phyloP scores from a whole-genome alignment of 2,888 invertebrate genomes.

The Buathra laborator region DNA sequence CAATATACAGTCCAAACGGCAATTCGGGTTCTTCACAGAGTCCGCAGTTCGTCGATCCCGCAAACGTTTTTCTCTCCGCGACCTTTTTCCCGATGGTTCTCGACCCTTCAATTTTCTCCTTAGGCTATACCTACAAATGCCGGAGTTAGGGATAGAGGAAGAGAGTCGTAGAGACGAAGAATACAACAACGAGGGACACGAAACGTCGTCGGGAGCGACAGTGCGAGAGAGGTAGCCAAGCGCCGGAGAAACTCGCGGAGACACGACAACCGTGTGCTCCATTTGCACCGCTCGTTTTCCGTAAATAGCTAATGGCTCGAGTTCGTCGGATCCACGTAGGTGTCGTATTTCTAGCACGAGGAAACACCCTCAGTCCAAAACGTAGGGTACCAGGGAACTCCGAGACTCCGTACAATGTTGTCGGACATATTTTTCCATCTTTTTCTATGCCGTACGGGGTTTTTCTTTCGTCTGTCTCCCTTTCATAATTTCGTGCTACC shows the following conservation, averaged over 20 bases:
- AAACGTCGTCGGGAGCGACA: constrained; percentile 57
- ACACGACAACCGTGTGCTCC: constrained; percentile 73
- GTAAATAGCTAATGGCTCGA: constrained; percentile 84
- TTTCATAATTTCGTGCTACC: constrained; percentile 8
- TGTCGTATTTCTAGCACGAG: constrained; percentile 80
- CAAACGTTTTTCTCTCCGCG: neutral
- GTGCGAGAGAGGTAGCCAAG: constrained; percentile 42
- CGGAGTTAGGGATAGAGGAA: constrained; percentile 30
- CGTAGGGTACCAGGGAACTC: constrained; percentile 30
- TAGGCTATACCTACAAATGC: constrained; percentile 46
- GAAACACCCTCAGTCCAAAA: constrained; percentile 57
- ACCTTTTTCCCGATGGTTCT: constrained; percentile 8
- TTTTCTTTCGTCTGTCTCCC: constrained; percentile 24
- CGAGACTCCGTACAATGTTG: constrained; percentile 3
- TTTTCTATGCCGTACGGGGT: neutral
- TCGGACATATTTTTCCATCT: constrained; percentile 39
- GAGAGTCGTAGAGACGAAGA: neutral
- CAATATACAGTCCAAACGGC: neutral
- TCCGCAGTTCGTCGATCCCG: neutral
- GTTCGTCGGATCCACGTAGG: constrained; percentile 74
- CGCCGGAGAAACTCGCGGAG: constrained; percentile 21
- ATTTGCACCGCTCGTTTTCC: constrained; percentile 82
- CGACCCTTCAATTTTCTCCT: constrained; percentile 57
- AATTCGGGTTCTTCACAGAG: neutral
- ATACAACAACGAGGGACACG: constrained; percentile 12